Conservation (phyloP, 2,888 invertebrate genomes). For the Tridacna gigas region DNA sequence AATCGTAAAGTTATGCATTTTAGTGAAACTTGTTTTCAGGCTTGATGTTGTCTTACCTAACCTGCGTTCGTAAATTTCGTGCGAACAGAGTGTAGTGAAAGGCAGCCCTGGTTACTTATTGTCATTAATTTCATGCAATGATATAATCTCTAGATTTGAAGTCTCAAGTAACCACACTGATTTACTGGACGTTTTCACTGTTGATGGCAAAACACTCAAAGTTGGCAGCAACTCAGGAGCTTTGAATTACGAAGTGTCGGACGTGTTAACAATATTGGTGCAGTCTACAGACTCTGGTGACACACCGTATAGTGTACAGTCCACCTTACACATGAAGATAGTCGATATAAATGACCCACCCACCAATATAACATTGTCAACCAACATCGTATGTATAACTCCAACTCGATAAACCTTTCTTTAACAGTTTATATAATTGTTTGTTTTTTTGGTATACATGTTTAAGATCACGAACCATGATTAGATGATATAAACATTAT, state of each 20-base stretch:
- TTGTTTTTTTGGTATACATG: too few relatives aligned
- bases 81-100: too few relatives aligned
- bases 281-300: slow-evolving; percentile 66
- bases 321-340: slow-evolving; percentile 59
- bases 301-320: slow-evolving; percentile 52
- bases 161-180: slow-evolving; percentile 31
- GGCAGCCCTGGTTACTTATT: too few relatives aligned
- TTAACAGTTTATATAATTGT: too few relatives aligned
- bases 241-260: slow-evolving; percentile 63
- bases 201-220: slow-evolving; percentile 58
- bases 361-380: slow-evolving; percentile 58
- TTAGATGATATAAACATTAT: too few relatives aligned
- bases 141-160: not conserved
- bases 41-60: too few relatives aligned
- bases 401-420: too few relatives aligned
- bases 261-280: slow-evolving; percentile 63
- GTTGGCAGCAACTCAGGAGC: slow-evolving; percentile 48
- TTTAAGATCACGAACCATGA: too few relatives aligned
- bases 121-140: too few relatives aligned
- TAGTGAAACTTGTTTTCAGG: too few relatives aligned
- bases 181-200: slow-evolving; percentile 53
- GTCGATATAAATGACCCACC: slow-evolving; percentile 71
- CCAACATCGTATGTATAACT: slow-evolving; percentile 35
- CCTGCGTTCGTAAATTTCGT: too few relatives aligned
- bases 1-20: too few relatives aligned